Conservation (phyloP, 2,888 invertebrate genomes). For the Geophilus truncorum region DNA sequence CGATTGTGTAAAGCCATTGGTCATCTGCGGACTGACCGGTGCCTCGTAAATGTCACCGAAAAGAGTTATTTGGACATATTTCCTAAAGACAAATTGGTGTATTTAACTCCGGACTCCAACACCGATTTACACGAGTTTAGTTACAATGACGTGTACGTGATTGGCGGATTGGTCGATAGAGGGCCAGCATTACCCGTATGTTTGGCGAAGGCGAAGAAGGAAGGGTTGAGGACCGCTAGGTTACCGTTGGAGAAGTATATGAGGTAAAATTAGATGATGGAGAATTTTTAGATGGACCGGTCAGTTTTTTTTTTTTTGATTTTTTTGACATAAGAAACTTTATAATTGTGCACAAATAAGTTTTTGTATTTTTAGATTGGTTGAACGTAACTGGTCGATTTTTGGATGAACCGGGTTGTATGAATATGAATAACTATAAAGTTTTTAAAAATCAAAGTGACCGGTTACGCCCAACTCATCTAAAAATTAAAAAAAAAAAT, state of each 20-base stretch:
- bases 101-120: conserved; percentile 80
- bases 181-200: conserved; percentile 60
- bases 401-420: too few species aligned
- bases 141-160: conserved; percentile 74
- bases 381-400: too few species aligned
- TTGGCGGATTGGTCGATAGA: conserved; percentile 55
- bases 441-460: too few species aligned
- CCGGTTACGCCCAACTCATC: too few species aligned
- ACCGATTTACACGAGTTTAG: conserved; percentile 60
- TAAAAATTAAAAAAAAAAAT: too few species aligned
- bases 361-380: too few species aligned
- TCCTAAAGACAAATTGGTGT: conserved; percentile 72
- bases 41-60: conserved; percentile 65
- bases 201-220: conserved; percentile 74
- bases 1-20: conserved; percentile 61
- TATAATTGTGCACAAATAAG: too few species aligned
- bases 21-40: conserved; percentile 62
- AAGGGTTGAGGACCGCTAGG: conserved; percentile 65
- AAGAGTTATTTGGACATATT: conserved; percentile 74
- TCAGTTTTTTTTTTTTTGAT: too few species aligned
- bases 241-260: neutral
- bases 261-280: conserved; percentile 51
- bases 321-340: neutral
- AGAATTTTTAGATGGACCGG: too few species aligned
- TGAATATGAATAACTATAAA: too few species aligned